These are phyloP conservation scores for Pollachius pollachius DNA, from an alignment of 2,113 vertebrate genomes.

Conservation along the genomic window DNA sequence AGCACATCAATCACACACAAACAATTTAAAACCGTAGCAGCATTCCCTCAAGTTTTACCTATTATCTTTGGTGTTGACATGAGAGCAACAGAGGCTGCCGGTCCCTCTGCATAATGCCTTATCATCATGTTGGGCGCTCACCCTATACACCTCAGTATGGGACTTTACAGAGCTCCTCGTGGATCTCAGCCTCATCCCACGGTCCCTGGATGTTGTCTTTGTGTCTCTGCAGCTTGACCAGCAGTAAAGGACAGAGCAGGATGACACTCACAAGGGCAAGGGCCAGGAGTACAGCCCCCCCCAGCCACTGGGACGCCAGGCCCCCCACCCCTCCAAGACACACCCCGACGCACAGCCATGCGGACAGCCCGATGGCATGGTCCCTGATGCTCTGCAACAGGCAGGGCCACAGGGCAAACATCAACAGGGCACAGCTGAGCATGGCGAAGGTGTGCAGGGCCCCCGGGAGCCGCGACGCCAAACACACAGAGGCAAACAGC, in stretches of 20 bases:
- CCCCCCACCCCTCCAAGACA: slow-evolving; percentile 75
- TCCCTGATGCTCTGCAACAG: slow-evolving; percentile 88
- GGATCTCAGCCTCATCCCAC: slow-evolving; percentile 97
- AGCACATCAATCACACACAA: slow-evolving; percentile 11
- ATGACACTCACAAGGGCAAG: slow-evolving; percentile 79
- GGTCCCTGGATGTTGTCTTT: slow-evolving; percentile 98
- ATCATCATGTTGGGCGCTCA: no score
- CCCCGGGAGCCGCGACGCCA: slow-evolving; percentile 89
- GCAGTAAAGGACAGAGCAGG: slow-evolving; percentile 85
- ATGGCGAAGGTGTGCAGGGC: slow-evolving; percentile 90
- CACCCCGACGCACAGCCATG: slow-evolving; percentile 79
- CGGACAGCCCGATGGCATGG: slow-evolving; percentile 69
- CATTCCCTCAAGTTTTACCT: not conserved
- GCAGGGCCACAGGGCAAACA: slow-evolving; percentile 96
- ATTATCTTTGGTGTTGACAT: no score
- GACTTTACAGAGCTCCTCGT: slow-evolving; percentile 87
- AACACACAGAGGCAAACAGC: slow-evolving; percentile 92
- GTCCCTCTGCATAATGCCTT: no score
- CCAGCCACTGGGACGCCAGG: slow-evolving; percentile 76
- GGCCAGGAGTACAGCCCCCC: slow-evolving; percentile 81
- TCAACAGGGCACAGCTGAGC: slow-evolving; percentile 90
- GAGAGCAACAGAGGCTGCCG: no score
- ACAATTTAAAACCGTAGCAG: slow-evolving; percentile 23
- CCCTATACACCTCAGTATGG: slow-evolving; percentile 49
- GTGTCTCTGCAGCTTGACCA: slow-evolving; percentile 86